Percentiles rank a stretch among this genome's conserved stretches.
Conservation (phyloP, 2,113 vertebrate species). For the Colaptes auratus region DNA sequence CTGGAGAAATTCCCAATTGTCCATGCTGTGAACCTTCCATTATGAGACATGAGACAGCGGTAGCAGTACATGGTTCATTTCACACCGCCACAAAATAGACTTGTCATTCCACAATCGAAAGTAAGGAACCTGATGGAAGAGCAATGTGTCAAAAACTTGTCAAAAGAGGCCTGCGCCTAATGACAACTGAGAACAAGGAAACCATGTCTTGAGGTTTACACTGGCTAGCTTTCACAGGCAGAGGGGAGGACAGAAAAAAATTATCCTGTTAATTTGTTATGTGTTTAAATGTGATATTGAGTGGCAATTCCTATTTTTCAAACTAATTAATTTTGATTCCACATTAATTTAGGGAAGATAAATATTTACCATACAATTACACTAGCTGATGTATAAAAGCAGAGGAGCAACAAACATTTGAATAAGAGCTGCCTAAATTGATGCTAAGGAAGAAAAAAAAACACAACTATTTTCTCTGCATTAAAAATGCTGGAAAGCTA, state of each 20-base stretch:
- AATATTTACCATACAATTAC: slow-evolving; percentile 62
- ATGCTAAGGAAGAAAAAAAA: not conserved
- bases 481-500: slow-evolving; percentile 34
- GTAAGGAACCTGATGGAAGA: slow-evolving; percentile 69
- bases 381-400: slow-evolving; percentile 51
- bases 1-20: slow-evolving; percentile 72
- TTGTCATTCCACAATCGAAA: slow-evolving; percentile 69
- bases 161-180: slow-evolving; percentile 33
- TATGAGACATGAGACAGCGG: slow-evolving; percentile 72
- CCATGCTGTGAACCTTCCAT: slow-evolving; percentile 72
- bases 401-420: slow-evolving; percentile 20
- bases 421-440: slow-evolving; percentile 36
- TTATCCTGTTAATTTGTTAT: slow-evolving; percentile 34
- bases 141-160: slow-evolving; percentile 69
- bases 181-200: slow-evolving; percentile 55
- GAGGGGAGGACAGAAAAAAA: slow-evolving; percentile 26
- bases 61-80: slow-evolving; percentile 65
- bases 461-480: not conserved
- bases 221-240: not conserved
- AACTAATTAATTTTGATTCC: slow-evolving; percentile 56
- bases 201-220: not conserved
- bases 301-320: slow-evolving; percentile 44
- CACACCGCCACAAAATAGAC: slow-evolving; percentile 73
- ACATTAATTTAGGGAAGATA: slow-evolving; percentile 56
- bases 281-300: slow-evolving; percentile 30